Evolutionary conservation across 1,140 invertebrate species (phyloP).

Genomic region (Aphelinus atriplicis): DNA sequence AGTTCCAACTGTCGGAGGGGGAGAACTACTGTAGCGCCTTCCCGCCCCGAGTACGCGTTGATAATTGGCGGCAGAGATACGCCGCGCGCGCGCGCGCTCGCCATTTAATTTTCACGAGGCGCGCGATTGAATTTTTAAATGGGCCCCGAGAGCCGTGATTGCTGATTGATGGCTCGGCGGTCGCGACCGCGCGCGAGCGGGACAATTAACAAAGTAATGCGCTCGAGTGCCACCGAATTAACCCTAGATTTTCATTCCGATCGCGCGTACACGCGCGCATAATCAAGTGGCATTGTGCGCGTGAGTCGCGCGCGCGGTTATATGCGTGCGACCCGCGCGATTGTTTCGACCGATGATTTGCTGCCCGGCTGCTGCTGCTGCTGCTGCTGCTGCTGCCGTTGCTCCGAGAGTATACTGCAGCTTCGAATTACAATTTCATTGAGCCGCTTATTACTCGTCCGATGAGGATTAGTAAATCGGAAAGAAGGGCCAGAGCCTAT

Average conservation of each 20-base stretch:
- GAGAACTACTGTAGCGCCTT: too few relatives aligned
- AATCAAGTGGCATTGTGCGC: constrained; percentile 2
- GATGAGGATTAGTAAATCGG: too few relatives aligned
- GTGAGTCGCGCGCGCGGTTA: neutral
- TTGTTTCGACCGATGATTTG: constrained; percentile 3
- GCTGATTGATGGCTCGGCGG: constrained; percentile 3
- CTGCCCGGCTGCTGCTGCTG: neutral
- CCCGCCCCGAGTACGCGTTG: too few relatives aligned
- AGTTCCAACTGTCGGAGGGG: too few relatives aligned
- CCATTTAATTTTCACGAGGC: too few relatives aligned
- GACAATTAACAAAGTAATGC: constrained; percentile 17
- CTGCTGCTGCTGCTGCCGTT: neutral
- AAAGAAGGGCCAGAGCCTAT: too few relatives aligned
- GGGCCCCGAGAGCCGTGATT: neutral
- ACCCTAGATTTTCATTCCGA: constrained; percentile 12
- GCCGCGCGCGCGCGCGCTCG: too few relatives aligned
- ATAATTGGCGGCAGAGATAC: neutral
- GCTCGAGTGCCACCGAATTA: neutral
- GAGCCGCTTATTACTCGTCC: too few relatives aligned
- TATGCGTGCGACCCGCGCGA: neutral
- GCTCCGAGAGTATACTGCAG: too few relatives aligned
- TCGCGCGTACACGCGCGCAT: neutral
- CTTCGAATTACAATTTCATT: too few relatives aligned
- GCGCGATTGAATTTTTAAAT: too few relatives aligned
- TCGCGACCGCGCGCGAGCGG: neutral